Evolutionary conservation across 1,140 invertebrate species (phyloP), one percentile per base, ranked within the genome.

Genomic region (Danaus plexippus): DNA sequence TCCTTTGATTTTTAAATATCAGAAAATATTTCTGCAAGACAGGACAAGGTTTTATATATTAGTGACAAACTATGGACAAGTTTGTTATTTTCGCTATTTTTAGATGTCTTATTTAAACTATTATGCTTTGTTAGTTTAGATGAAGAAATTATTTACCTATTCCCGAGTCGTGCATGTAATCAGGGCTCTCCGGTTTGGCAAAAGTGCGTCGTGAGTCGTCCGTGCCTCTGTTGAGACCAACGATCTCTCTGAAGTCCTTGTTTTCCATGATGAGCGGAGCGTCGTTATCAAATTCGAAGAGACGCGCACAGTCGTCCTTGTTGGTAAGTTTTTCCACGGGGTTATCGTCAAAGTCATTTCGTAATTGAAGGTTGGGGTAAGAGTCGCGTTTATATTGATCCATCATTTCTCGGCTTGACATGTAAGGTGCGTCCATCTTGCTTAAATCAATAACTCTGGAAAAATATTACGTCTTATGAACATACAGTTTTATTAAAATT

Each of bases 81-180:
- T 32, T 32, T 32, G 22, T 32, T 32, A 32, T 32, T 32, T 3
- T 22, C 2, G 1, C 22, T 32, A 32, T 32, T 32, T 32, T 32
- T 32, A 32, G 2, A 22, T 22, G 18, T 22, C 18, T 22, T 32
- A 32, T 32, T 5, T 5, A 32, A 32, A 32, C 22, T 47, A 11
- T 15, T 13, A 13, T 47, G 18, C 9, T 11, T 47, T 11, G 9
- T 49, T 22, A 32, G 11, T 32, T 32, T 32, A 50, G 12, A 63
- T 43, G 9, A 47, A 53, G 48, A 59, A 47, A 48, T 47, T 54
- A 13, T 50, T 69, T 70, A 88, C 87, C 86, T 62, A 87, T 88
- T 78, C 87, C 87, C 64, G 87, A 87, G 68, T 87, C 87, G 64
- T 81, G 85, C 87, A 88, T 88, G 53, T 87, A 85, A 71, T 88